These are phyloP conservation scores for Tachysurus fulvidraco DNA, from an alignment of 2,113 vertebrate genomes.

Conservation along the genomic window DNA sequence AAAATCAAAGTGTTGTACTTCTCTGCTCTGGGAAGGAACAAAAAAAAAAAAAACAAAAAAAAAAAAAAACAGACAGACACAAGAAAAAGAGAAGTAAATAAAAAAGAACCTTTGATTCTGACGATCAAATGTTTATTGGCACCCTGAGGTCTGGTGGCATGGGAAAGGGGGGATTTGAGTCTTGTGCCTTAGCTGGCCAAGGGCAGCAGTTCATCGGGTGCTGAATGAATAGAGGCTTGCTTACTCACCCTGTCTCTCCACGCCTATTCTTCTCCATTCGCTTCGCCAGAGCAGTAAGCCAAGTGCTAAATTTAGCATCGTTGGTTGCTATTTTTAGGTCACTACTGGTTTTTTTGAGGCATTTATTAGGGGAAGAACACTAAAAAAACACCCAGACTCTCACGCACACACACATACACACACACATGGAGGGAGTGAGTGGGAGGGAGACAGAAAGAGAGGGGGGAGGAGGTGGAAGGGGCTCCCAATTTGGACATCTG, in stretches of 20 bases:
- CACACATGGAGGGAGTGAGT: constrained; percentile 27
- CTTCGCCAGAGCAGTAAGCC: constrained; percentile 83
- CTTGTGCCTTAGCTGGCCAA: constrained; percentile 80
- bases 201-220: constrained; percentile 77
- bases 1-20: constrained; percentile 74
- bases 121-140: constrained; percentile 87
- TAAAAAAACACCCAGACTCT: constrained; percentile 63
- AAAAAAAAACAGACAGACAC: constrained; percentile 34
- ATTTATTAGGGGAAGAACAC: constrained; percentile 84
- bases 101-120: constrained; percentile 70
- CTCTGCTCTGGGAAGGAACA: constrained; percentile 72
- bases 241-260: constrained; percentile 77
- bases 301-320: constrained; percentile 90
- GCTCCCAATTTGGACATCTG: constrained; percentile 73
- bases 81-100: constrained; percentile 71
- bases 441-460: constrained; percentile 23
- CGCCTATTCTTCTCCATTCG: constrained; percentile 94
- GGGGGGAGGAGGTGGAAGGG: constrained; percentile 49
- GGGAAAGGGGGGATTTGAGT: constrained; percentile 47
- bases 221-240: constrained; percentile 83
- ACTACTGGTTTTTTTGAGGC: constrained; percentile 86
- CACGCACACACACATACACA: constrained; percentile 17
- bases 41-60: constrained; percentile 58
- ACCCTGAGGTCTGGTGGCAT: constrained; percentile 80
- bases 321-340: constrained; percentile 94